Conservation (phyloP, 2,888 invertebrate species). For the Neuroscelio doddi region DNA sequence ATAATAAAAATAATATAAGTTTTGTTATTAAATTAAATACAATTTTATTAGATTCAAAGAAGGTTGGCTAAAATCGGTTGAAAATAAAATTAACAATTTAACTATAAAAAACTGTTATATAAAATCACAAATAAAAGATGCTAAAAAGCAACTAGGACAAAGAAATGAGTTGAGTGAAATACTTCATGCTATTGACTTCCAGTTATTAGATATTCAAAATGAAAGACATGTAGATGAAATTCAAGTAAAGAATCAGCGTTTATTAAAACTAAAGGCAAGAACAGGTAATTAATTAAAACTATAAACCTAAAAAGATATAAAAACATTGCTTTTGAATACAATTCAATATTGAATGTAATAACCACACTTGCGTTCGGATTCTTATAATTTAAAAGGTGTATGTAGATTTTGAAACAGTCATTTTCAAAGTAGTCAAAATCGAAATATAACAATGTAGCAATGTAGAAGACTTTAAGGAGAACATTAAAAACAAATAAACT, state of each 20-base stretch:
- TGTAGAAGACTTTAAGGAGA: no score
- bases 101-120: slow-evolving; percentile 75
- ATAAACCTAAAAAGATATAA: no score
- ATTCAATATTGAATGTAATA: no score
- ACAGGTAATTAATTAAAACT: slow-evolving; percentile 67
- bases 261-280: slow-evolving; percentile 76
- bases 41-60: slow-evolving; percentile 74
- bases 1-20: no score
- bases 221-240: slow-evolving; percentile 73
- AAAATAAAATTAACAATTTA: slow-evolving; percentile 76
- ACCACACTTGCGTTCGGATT: no score
- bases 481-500: no score
- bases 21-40: no score
- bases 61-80: slow-evolving; percentile 76
- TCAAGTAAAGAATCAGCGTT: slow-evolving; percentile 74
- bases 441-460: no score
- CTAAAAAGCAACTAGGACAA: slow-evolving; percentile 74
- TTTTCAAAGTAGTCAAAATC: no score
- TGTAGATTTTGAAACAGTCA: no score
- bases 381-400: no score
- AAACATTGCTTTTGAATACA: no score
- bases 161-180: slow-evolving; percentile 77
- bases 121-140: slow-evolving; percentile 74
- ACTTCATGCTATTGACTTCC: slow-evolving; percentile 77
- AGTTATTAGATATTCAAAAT: slow-evolving; percentile 78